Conservation (phyloP, 2,888 invertebrate genomes). For the Periphyllus acericola region DNA sequence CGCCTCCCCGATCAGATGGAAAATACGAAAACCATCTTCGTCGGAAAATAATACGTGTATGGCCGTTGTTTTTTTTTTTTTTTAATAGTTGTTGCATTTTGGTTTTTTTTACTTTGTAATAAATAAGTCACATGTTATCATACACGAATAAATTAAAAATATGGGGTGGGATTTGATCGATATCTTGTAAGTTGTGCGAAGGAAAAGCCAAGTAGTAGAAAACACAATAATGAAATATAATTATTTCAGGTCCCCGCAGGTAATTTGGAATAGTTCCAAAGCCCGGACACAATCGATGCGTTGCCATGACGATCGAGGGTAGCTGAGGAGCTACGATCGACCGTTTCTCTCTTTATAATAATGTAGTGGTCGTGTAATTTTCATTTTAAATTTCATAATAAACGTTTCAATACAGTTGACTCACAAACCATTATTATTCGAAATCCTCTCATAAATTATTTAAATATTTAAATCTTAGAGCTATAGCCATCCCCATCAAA, state of each 20-base stretch:
- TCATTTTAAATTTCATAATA: conserved; percentile 10
- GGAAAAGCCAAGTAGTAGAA: background rate
- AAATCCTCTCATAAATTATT: background rate
- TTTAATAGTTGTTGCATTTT: background rate
- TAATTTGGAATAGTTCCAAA: conserved; percentile 55
- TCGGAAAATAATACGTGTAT: background rate
- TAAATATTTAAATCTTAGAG: background rate
- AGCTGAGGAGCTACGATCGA: conserved; percentile 51
- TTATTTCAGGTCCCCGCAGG: conserved; percentile 48
- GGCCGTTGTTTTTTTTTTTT: background rate
- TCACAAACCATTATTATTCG: background rate
- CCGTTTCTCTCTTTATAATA: conserved; percentile 43
- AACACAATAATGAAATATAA: conserved; percentile 37
- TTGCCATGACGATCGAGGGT: conserved; percentile 63
- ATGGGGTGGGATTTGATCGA: conserved; percentile 1
- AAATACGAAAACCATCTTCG: background rate
- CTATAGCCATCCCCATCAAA: too few relatives aligned
- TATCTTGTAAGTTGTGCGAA: background rate
- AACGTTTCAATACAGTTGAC: background rate
- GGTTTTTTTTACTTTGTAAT: background rate
- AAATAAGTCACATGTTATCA: background rate
- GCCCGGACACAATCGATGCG: conserved; percentile 64
- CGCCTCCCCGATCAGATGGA: background rate
- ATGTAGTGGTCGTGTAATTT: conserved; percentile 28
- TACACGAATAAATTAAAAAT: background rate